phyloP scores from a whole-genome alignment of 2,113 vertebrate genomes.

The Chlamydotis undulata region DNA sequence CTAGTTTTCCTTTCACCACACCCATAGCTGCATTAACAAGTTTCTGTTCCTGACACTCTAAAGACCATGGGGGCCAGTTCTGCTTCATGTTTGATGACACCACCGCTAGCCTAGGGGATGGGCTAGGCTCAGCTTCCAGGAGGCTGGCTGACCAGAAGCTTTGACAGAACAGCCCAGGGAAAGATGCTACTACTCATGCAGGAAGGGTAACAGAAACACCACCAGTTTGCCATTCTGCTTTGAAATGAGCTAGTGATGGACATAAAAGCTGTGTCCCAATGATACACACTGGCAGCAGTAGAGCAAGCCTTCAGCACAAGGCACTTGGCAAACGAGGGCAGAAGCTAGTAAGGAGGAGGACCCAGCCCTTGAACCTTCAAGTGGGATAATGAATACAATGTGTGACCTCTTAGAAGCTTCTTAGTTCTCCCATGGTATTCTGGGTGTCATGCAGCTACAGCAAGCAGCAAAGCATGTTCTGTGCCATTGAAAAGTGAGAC shows the following conservation, averaged over 20 bases:
- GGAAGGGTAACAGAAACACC: not conserved
- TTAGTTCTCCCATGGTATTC: rapidly evolving
- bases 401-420: not conserved
- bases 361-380: not conserved
- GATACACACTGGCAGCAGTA: not conserved
- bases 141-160: not conserved
- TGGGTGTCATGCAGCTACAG: not conserved
- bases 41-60: not conserved
- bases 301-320: not conserved
- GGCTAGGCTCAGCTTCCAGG: not conserved
- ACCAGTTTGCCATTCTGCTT: not conserved
- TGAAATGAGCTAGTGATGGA: not conserved
- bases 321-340: not conserved
- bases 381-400: rapidly evolving
- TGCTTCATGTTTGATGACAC: not conserved
- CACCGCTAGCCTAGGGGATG: too few relatives aligned
- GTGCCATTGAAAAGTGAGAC: not conserved
- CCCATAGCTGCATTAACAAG: rapidly evolving
- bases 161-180: not conserved
- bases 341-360: not conserved
- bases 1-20: not conserved
- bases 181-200: not conserved
- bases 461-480: rapidly evolving
- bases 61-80: not conserved
- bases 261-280: not conserved